phyloP scores from a whole-genome alignment of 2,797 vertebrate genomes.

The Microcaecilia unicolor region DNA sequence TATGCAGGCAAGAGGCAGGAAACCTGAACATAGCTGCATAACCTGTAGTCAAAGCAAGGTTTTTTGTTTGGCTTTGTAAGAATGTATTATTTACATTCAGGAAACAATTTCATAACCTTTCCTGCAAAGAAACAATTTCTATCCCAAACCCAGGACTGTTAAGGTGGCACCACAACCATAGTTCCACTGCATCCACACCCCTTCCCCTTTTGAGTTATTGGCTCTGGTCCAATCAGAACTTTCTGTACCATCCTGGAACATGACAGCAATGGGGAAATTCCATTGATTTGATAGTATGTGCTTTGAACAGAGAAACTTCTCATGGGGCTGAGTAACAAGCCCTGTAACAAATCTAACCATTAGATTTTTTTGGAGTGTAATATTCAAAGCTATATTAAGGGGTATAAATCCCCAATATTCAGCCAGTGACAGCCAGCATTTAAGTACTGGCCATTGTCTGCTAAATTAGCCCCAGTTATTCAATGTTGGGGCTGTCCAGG shows the following conservation, averaged over 20 bases:
- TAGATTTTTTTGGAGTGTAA: no score
- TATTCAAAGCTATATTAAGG: no score
- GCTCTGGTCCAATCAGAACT: slow-evolving; percentile 18
- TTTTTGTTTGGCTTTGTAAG: not conserved
- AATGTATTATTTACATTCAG: not conserved
- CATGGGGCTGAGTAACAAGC: no score
- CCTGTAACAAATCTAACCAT: no score
- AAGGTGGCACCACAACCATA: slow-evolving; percentile 10
- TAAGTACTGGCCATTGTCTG: no score
- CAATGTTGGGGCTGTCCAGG: no score
- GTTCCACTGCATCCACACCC: slow-evolving; percentile 18
- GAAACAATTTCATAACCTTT: slow-evolving; percentile 21
- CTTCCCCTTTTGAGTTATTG: slow-evolving; percentile 15
- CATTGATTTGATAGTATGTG: no score
- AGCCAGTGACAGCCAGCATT: no score
- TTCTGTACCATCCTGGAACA: slow-evolving; percentile 30
- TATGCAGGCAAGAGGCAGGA: no score
- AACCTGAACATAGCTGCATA: not conserved
- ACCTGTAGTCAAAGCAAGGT: slow-evolving; percentile 6
- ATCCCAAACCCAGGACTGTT: not conserved
- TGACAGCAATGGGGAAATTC: slow-evolving; percentile 16
- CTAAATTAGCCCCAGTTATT: no score
- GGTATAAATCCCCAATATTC: no score
- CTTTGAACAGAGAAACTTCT: no score
- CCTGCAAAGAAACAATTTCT: slow-evolving; percentile 22